A percentile compares a stretch with the other conserved stretches of the same genome.
Evolutionary conservation across 2,113 vertebrate species (phyloP).

Genomic region (Steatornis caripensis): DNA sequence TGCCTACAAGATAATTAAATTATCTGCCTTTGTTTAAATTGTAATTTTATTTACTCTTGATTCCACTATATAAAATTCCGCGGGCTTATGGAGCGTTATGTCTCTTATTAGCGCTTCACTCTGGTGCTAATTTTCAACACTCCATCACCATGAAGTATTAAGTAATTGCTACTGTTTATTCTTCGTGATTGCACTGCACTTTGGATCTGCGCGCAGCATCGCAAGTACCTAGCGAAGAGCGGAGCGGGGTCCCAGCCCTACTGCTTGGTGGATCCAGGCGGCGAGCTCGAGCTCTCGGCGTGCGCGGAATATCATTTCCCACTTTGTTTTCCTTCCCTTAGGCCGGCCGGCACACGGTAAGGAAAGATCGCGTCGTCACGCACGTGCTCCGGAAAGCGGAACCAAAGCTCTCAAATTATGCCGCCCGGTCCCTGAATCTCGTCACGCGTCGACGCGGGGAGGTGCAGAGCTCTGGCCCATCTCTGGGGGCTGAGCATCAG

Average conservation of each 20-base stretch:
- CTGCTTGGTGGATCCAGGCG: not conserved
- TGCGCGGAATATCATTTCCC: not conserved
- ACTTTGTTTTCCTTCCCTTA: not conserved
- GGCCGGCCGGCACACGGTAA: fast-evolving
- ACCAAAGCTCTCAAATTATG: not conserved
- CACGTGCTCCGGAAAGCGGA: fast-evolving
- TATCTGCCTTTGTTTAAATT: conserved; percentile 70
- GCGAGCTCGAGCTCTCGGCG: fast-evolving
- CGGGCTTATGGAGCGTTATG: not conserved
- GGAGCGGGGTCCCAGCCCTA: not conserved
- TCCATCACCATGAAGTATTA: conserved; percentile 1
- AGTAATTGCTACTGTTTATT: conserved; percentile 24
- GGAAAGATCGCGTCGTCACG: not conserved
- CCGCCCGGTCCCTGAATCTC: not conserved
- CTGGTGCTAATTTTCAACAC: not conserved
- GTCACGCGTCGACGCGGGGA: fast-evolving
- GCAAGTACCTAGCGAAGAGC: fast-evolving
- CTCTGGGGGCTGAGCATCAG: not conserved
- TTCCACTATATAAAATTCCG: conserved; percentile 26
- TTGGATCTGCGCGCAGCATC: fast-evolving
- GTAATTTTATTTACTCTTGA: conserved; percentile 72
- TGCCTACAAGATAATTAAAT: conserved; percentile 70
- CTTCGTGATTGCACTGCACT: not conserved
- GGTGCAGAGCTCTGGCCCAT: not conserved
- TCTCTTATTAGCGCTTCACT: not conserved